phyloP scores from a whole-genome alignment of 2,797 vertebrate genomes.

The Enteromius anoplus region DNA sequence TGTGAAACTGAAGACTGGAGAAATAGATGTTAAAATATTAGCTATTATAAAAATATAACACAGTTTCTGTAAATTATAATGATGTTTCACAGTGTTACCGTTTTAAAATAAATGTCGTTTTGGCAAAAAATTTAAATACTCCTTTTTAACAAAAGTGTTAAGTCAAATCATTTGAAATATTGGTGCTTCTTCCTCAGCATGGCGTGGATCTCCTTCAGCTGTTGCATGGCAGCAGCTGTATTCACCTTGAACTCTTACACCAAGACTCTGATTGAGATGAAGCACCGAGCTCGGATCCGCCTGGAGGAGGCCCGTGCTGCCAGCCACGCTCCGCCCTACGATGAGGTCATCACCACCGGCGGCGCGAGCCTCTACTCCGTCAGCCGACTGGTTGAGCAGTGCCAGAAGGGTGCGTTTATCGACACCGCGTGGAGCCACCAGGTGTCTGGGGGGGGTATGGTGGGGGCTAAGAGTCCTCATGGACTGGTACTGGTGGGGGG shows the following conservation, averaged over 20 bases:
- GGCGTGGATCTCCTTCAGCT: conserved; percentile 96
- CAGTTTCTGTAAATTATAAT: neutral
- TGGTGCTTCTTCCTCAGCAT: conserved; percentile 74
- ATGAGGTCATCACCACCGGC: conserved; percentile 68
- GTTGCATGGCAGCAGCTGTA: conserved; percentile 95
- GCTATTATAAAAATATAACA: neutral
- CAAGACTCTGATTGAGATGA: conserved; percentile 95
- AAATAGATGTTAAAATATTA: too few relatives aligned
- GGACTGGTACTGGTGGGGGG: conserved; percentile 72
- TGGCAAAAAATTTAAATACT: too few relatives aligned
- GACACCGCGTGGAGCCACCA: conserved; percentile 70
- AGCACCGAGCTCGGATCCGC: conserved; percentile 86
- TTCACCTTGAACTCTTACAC: conserved; percentile 97
- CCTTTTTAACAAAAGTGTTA: too few relatives aligned
- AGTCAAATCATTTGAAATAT: neutral
- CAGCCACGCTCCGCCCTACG: conserved; percentile 73
- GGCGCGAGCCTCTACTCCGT: conserved; percentile 74
- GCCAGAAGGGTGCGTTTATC: conserved; percentile 69
- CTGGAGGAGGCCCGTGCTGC: conserved; percentile 85
- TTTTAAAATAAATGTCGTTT: neutral
- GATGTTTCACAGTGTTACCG: neutral
- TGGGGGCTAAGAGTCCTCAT: conserved; percentile 58
- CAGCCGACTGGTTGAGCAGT: conserved; percentile 75
- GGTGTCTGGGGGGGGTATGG: conserved; percentile 54
- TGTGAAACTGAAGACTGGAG: too few relatives aligned